Conservation (phyloP, 1,140 invertebrate species). For the Dreissena polymorpha region DNA sequence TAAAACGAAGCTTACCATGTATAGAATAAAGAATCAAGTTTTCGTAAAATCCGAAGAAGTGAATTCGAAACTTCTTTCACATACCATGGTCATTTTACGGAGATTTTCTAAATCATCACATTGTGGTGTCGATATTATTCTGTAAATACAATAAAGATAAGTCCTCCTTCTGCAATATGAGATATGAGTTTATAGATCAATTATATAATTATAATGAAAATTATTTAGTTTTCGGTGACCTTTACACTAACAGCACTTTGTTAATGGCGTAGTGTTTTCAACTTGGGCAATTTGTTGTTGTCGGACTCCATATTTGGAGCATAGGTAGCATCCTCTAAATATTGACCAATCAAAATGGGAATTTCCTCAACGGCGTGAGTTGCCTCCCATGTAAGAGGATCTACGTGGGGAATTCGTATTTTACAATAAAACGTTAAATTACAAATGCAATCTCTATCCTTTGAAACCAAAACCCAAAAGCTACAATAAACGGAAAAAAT, state of each 20-base stretch:
- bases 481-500: no score
- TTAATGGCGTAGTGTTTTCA: slow-evolving; percentile 71
- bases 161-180: slow-evolving; percentile 54
- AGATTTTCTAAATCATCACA: slow-evolving; percentile 54
- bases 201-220: slow-evolving; percentile 58
- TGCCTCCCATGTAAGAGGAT: slow-evolving; percentile 43
- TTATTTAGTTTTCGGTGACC: slow-evolving; percentile 53
- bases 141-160: slow-evolving; percentile 24
- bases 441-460: no score
- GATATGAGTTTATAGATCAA: slow-evolving; percentile 39
- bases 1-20: slow-evolving; percentile 53
- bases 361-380: slow-evolving; percentile 12
- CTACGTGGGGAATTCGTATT: not conserved
- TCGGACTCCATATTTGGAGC: slow-evolving; percentile 72
- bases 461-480: no score
- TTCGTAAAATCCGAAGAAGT: slow-evolving; percentile 43
- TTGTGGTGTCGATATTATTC: slow-evolving; percentile 2
- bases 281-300: slow-evolving; percentile 71
- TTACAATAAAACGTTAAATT: no score
- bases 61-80: slow-evolving; percentile 58
- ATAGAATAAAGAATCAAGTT: slow-evolving; percentile 52
- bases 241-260: slow-evolving; percentile 61
- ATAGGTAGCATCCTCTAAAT: slow-evolving; percentile 50
- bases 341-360: slow-evolving; percentile 46
- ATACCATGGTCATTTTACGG: slow-evolving; percentile 74